Conservation (phyloP, 2,797 vertebrate species). For the Ctenopoma kingsleyae region DNA sequence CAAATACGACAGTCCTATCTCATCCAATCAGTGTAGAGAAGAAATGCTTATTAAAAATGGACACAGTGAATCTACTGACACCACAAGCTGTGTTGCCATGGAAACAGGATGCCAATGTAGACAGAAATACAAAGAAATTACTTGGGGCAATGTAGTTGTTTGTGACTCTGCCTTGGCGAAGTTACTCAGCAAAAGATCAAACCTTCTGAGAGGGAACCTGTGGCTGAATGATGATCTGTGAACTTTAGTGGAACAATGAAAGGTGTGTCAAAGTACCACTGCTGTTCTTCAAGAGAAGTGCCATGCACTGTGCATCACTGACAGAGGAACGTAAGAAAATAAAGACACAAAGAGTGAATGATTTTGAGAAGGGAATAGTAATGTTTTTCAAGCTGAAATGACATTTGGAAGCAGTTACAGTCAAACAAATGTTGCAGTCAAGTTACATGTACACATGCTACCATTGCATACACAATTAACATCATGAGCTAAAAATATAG, state of each 20-base stretch:
- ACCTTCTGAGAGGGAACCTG: constrained; percentile 17
- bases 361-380: no score
- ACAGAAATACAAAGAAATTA: constrained; percentile 44
- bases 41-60: constrained; percentile 45
- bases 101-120: constrained; percentile 81
- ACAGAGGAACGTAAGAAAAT: constrained; percentile 44
- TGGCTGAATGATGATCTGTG: constrained; percentile 34
- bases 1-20: constrained; percentile 17
- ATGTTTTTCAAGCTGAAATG: constrained; percentile 28
- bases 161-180: constrained; percentile 14
- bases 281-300: constrained; percentile 29
- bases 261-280: constrained; percentile 26
- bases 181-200: constrained; percentile 26
- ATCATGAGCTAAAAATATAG: neutral
- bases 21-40: constrained; percentile 35
- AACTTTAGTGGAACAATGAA: constrained; percentile 34
- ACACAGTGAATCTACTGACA: constrained; percentile 47
- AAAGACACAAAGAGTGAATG: neutral
- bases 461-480: neutral
- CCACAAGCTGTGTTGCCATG: constrained; percentile 70
- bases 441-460: neutral
- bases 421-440: constrained; percentile 4
- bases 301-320: constrained; percentile 19
- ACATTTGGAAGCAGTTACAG: constrained; percentile 13
- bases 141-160: constrained; percentile 35